Percentiles rank a stretch among this genome's conserved stretches.
phyloP scores from a whole-genome alignment of 2,888 invertebrate genomes.

The Xylophagus ater region DNA sequence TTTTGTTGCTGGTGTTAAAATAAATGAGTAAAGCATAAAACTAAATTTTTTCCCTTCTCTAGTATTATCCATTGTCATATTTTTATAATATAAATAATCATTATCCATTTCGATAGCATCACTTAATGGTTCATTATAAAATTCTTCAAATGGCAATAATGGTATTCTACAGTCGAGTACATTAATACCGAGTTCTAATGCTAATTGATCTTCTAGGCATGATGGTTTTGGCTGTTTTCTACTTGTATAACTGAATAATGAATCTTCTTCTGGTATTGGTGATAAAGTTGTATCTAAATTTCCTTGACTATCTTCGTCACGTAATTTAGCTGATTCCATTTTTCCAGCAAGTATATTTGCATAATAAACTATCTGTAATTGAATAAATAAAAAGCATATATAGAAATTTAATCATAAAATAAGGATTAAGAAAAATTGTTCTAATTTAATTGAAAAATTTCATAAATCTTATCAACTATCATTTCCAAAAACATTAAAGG shows the following conservation, averaged over 20 bases:
- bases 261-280: conserved; percentile 37
- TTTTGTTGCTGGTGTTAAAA: conserved; percentile 84
- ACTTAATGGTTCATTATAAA: conserved; percentile 88
- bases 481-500: too few relatives aligned
- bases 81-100: conserved; percentile 84
- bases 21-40: conserved; percentile 83
- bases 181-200: conserved; percentile 61
- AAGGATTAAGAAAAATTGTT: too few relatives aligned
- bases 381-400: conserved; percentile 3
- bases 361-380: conserved; percentile 63
- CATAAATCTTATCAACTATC: too few relatives aligned
- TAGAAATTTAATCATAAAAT: too few relatives aligned
- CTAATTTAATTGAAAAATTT: too few relatives aligned
- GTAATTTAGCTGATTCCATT: conserved; percentile 52
- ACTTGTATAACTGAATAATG: conserved; percentile 33
- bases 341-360: conserved; percentile 79
- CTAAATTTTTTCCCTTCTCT: conserved; percentile 56
- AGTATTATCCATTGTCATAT: conserved; percentile 38
- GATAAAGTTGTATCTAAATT: conserved; percentile 36
- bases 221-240: conserved; percentile 25
- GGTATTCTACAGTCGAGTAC: conserved; percentile 75
- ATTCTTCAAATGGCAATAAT: conserved; percentile 74
- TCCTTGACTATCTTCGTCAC: conserved; percentile 43
- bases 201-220: conserved; percentile 42
- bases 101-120: conserved; percentile 89